Evolutionary conservation across 2,888 invertebrate species (phyloP).

Genomic region (Congeria kusceri): DNA sequence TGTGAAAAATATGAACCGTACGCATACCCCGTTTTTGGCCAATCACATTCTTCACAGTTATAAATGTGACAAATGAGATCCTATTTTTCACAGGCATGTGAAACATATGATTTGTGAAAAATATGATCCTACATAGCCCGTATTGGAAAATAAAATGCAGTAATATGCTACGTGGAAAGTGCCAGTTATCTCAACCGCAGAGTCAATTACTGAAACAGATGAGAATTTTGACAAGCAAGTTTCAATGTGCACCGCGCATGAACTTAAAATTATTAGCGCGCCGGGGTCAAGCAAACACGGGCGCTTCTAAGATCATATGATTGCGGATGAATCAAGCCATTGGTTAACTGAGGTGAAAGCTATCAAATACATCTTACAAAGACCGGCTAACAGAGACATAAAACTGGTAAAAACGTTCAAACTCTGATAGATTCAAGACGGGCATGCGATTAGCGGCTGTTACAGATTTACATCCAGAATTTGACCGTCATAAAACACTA

Average conservation of each 20-base stretch:
- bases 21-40: no score
- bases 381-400: conserved; percentile 2
- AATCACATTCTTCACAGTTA: no score
- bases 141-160: no score
- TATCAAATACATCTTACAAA: conserved; percentile 31
- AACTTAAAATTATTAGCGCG: conserved; percentile 32
- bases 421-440: neutral
- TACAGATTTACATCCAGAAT: neutral
- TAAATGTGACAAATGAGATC: no score
- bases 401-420: conserved; percentile 9
- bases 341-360: conserved; percentile 39
- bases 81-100: no score
- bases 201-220: conserved; percentile 26
- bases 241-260: conserved; percentile 25
- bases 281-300: conserved; percentile 36
- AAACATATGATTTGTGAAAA: no score
- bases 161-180: no score
- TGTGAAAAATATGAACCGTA: no score
- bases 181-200: no score
- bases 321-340: conserved; percentile 25
- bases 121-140: no score
- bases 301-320: conserved; percentile 33
- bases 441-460: neutral
- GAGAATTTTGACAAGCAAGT: conserved; percentile 22
- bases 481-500: neutral